Evolutionary conservation across 2,888 invertebrate genomes (phyloP).

Genomic region (Shargacucullia verbasci): DNA sequence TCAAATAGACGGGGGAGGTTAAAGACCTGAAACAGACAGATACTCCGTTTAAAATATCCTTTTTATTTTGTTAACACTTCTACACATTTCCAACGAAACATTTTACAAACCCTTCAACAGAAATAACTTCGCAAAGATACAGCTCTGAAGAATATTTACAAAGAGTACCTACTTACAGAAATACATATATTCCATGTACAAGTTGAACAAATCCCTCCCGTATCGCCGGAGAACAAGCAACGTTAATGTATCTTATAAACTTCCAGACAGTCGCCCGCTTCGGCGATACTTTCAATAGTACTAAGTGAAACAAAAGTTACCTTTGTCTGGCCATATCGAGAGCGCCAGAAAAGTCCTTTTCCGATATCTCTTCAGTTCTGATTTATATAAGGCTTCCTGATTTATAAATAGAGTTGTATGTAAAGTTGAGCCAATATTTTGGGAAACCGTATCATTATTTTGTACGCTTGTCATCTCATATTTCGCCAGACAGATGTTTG

Average conservation of each 20-base stretch:
- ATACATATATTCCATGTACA: slow-evolving; percentile 19
- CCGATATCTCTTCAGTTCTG: slow-evolving; percentile 19
- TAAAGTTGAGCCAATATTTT: slow-evolving; percentile 15
- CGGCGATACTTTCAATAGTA: slow-evolving; percentile 21
- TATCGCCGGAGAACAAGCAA: slow-evolving; percentile 46
- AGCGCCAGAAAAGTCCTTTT: slow-evolving; percentile 19
- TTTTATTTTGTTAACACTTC: background rate
- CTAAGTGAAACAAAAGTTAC: slow-evolving; percentile 48
- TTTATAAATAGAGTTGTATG: slow-evolving; percentile 7
- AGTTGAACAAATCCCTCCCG: slow-evolving; percentile 40
- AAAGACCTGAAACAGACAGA: slow-evolving; percentile 5
- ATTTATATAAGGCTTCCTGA: slow-evolving; percentile 22
- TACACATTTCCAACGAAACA: slow-evolving; percentile 5
- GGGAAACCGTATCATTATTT: too few species aligned
- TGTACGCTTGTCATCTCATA: too few species aligned
- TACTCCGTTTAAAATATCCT: slow-evolving; percentile 1
- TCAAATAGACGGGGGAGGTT: slow-evolving; percentile 13
- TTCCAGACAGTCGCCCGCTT: slow-evolving; percentile 22
- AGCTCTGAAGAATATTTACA: slow-evolving; percentile 27
- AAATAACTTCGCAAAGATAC: slow-evolving; percentile 23
- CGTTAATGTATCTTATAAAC: slow-evolving; percentile 45
- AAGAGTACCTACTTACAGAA: slow-evolving; percentile 13
- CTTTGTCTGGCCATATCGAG: slow-evolving; percentile 27
- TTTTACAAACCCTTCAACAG: slow-evolving; percentile 13
- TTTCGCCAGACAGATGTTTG: too few species aligned